These are phyloP conservation scores for Drosophila tripunctata DNA, from an alignment of 2,888 invertebrate species.

Conservation along the genomic window DNA sequence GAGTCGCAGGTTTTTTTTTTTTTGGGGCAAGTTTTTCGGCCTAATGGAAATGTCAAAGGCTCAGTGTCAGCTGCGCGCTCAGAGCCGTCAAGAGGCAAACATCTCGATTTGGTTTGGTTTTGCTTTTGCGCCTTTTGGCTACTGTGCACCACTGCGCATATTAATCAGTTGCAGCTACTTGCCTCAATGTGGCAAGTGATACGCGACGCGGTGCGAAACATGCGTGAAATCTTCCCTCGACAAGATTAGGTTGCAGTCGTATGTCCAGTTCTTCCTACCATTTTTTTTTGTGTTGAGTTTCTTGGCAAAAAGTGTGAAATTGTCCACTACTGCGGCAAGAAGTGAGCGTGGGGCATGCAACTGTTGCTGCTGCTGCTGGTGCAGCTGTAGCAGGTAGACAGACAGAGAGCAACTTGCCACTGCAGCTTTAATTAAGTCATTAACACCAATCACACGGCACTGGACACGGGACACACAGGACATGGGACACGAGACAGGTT, in stretches of 20 bases:
- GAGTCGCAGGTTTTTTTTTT: constrained; percentile 51
- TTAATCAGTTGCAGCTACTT: constrained; percentile 64
- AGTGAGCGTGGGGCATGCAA: constrained; percentile 10
- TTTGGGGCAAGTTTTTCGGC: constrained; percentile 36
- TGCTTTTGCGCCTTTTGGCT: constrained; percentile 40
- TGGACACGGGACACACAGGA: constrained; percentile 17
- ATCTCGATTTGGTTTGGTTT: constrained; percentile 24
- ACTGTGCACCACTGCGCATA: constrained; percentile 70
- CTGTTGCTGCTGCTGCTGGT: background rate
- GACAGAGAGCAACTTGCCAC: constrained; percentile 21
- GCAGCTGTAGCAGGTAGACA: constrained; percentile 35
- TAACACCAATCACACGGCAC: constrained; percentile 75
- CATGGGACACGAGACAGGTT: no score
- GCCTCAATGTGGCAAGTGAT: constrained; percentile 65
- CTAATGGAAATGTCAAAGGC: constrained; percentile 82
- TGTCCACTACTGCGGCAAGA: constrained; percentile 69
- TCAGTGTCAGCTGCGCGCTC: constrained; percentile 79
- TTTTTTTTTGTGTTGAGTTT: constrained; percentile 52
- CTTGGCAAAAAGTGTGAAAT: constrained; percentile 80
- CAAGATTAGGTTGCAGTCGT: constrained; percentile 58
- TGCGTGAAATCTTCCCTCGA: constrained; percentile 73
- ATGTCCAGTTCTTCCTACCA: constrained; percentile 2
- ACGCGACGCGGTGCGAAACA: constrained; percentile 76
- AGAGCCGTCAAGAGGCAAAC: constrained; percentile 47
- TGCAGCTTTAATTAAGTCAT: constrained; percentile 81